Base-by-base conservation (phyloP, 2,113 vertebrate genomes). In the Gadus chalcogrammus region DNA sequence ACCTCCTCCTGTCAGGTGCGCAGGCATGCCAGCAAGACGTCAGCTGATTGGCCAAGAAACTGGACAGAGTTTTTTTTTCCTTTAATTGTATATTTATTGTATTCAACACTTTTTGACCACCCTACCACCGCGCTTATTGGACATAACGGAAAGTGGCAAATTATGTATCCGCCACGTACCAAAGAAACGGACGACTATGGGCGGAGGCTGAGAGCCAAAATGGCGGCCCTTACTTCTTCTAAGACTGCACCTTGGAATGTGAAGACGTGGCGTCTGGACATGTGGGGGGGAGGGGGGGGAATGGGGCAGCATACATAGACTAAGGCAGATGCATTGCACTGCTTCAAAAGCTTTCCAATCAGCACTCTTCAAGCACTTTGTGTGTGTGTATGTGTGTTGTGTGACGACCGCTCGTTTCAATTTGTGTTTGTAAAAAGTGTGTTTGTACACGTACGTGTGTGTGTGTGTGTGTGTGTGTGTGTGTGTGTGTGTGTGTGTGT, bases 301-400 rank as follows among this genome's bases (percentile, higher is more conserved):
- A 20, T 20, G 20, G 20, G 65, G 73, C 82, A 75, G 73, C 74
- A 79, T 71, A 70, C 31, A 58, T 63, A 68, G 78, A 84, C 80
- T 79, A 82, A 83, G 61, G 66, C 78, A 74, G 73, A 60, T 74
- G 66, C 72, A 69, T 83, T 83, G 78, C 82, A 75, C 76, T 72
- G 84, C 81, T 81, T 78, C 73, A 60, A 67, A 65, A 73, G 76
- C 80, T 88, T 68, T 82, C 84, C 75, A 75, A 79, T 65, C 68
- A 80, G 87, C 87, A 81, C 84, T 80, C 79, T 82, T 74, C 87
- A 48, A 85, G 89, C 88, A 91, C 89, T 90, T 88, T 88, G 74
- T 80, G 74, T 85, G 72, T 82, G 81, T 69, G 73, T 79, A 76
- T 78, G 73, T 56, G 69, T 77, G 31, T 75, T 70, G 65, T 67